Evolutionary conservation across 2,113 vertebrate species (phyloP).

Genomic region (Cervus canadensis): DNA sequence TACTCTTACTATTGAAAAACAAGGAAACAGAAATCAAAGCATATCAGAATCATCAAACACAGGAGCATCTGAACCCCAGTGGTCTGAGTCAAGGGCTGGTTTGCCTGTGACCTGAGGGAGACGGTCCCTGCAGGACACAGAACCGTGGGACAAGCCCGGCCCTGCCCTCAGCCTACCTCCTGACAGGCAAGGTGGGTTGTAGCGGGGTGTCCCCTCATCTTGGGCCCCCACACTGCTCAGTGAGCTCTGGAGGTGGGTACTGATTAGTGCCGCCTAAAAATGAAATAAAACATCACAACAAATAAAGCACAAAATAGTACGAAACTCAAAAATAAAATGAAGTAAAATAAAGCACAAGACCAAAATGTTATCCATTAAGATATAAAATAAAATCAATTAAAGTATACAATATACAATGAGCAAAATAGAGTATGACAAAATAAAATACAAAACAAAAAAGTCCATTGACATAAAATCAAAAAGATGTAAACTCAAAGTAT

Average conservation of each 20-base stretch:
- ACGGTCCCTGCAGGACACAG: background rate
- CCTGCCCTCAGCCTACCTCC: background rate
- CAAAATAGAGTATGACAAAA: background rate
- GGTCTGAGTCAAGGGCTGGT: background rate
- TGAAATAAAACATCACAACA: conserved; percentile 29
- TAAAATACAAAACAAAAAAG: background rate
- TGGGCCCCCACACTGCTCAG: conserved; percentile 76
- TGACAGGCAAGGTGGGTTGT: background rate
- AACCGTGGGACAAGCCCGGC: too few species aligned
- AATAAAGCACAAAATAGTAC: background rate
- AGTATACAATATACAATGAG: background rate
- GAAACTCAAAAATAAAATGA: background rate
- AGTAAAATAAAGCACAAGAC: background rate
- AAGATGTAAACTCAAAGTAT: background rate
- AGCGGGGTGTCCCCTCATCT: conserved; percentile 60
- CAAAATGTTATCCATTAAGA: background rate
- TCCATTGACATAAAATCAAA: background rate
- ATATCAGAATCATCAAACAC: background rate
- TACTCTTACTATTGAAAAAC: background rate
- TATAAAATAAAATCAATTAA: background rate
- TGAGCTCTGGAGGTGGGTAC: conserved; percentile 81
- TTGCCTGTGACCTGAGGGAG: background rate
- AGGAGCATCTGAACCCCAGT: background rate
- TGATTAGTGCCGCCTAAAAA: conserved; percentile 81
- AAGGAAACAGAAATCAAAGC: background rate